phyloP scores from a whole-genome alignment of 2,113 vertebrate species.

The Macrotis lagotis region DNA sequence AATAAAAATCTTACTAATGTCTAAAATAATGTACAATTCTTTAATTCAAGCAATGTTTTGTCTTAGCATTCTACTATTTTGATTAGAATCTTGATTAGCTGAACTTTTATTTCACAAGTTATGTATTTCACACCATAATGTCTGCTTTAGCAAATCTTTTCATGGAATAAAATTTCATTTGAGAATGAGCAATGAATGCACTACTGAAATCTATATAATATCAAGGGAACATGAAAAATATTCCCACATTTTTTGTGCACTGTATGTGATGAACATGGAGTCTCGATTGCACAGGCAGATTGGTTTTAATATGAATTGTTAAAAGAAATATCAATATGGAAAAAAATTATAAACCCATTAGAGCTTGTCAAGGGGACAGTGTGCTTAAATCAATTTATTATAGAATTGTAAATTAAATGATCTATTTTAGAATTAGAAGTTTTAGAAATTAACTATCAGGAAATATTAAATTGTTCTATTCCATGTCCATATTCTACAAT shows the following conservation, averaged over 20 bases:
- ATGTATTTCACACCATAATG: not conserved
- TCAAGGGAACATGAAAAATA: not conserved
- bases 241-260: not conserved
- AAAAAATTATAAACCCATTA: not conserved
- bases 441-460: not conserved
- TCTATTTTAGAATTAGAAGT: not conserved
- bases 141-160: not conserved
- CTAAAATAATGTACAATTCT: not conserved
- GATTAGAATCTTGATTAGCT: not conserved
- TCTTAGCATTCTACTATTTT: not conserved
- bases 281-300: not conserved
- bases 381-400: too few relatives aligned
- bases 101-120: not conserved
- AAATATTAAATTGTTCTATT: not conserved
- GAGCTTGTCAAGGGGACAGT: not conserved
- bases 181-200: not conserved
- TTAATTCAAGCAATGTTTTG: not conserved
- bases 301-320: not conserved
- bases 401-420: not conserved
- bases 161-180: not conserved
- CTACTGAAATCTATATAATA: not conserved
- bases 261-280: not conserved
- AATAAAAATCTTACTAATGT: not conserved
- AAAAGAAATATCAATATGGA: not conserved
- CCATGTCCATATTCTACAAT: not conserved